Percentiles rank a stretch among this genome's conserved stretches.
phyloP scores from a whole-genome alignment of 2,888 invertebrate species.

The Mactromeris polynyma region DNA sequence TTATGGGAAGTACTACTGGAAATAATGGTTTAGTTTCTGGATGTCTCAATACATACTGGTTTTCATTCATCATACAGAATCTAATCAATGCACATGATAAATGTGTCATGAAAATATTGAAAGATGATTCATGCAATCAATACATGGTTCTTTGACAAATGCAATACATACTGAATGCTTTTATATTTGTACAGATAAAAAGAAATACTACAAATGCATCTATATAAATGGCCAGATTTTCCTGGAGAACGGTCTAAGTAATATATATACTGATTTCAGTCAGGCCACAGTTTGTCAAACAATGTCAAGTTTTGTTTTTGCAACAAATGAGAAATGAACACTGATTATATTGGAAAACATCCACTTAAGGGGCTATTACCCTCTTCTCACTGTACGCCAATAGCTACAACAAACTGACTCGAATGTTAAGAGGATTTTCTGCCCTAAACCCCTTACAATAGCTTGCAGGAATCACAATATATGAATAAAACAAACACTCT shows the following conservation, averaged over 20 bases:
- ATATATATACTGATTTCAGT: too few species aligned
- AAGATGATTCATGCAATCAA: neutral
- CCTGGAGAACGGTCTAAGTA: too few species aligned
- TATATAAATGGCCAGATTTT: too few species aligned
- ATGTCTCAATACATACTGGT: neutral
- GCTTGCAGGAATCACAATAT: neutral
- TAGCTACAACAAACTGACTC: neutral
- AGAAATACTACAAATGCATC: too few species aligned
- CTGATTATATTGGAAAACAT: too few species aligned
- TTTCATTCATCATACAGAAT: neutral
- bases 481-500: neutral
- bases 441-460: neutral
- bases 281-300: too few species aligned
- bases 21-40: neutral
- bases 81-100: neutral
- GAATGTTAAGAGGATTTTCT: neutral
- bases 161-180: too few species aligned
- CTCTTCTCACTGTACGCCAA: neutral
- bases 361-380: too few species aligned
- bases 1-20: neutral
- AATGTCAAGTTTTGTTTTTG: too few species aligned
- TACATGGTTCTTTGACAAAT: too few species aligned
- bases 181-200: too few species aligned
- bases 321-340: too few species aligned
- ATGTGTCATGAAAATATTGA: neutral